Evolutionary conservation across 2,797 vertebrate genomes (phyloP).

Genomic region (Schizothorax lantsangensis): DNA sequence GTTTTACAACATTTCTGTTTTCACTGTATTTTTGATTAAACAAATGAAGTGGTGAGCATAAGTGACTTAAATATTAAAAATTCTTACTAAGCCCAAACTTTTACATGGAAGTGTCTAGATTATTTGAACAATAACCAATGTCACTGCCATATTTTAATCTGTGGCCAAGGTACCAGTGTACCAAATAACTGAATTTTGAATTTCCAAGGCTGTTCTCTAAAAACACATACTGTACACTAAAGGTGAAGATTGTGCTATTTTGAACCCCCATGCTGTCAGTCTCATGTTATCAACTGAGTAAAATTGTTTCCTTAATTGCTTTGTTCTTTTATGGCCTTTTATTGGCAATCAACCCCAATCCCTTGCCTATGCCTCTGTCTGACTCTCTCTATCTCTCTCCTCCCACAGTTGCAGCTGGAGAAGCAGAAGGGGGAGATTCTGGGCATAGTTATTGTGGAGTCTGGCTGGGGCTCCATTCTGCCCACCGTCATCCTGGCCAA

Average conservation of each 20-base stretch:
- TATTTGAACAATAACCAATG: background rate
- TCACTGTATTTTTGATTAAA: background rate
- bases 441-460: constrained; percentile 98
- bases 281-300: constrained; percentile 22
- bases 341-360: constrained; percentile 36
- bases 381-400: background rate
- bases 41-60: background rate
- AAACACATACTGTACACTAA: too few species aligned
- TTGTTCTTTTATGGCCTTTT: constrained; percentile 37
- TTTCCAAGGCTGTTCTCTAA: background rate
- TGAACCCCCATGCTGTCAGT: background rate
- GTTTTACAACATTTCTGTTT: background rate
- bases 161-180: background rate
- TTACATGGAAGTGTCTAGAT: background rate
- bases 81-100: background rate
- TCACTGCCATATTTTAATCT: background rate
- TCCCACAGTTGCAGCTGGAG: constrained; percentile 90
- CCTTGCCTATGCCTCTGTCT: background rate
- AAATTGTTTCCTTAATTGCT: constrained; percentile 42
- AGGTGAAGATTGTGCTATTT: constrained; percentile 1
- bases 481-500: constrained; percentile 98
- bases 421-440: constrained; percentile 98
- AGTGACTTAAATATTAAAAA: background rate
- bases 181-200: background rate
- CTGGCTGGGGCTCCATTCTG: constrained; percentile 98